Percentiles rank a stretch among this genome's conserved stretches.
These are phyloP conservation scores for Platycercus adscitus DNA, from an alignment of 2,113 vertebrate genomes.

Conservation along the genomic window DNA sequence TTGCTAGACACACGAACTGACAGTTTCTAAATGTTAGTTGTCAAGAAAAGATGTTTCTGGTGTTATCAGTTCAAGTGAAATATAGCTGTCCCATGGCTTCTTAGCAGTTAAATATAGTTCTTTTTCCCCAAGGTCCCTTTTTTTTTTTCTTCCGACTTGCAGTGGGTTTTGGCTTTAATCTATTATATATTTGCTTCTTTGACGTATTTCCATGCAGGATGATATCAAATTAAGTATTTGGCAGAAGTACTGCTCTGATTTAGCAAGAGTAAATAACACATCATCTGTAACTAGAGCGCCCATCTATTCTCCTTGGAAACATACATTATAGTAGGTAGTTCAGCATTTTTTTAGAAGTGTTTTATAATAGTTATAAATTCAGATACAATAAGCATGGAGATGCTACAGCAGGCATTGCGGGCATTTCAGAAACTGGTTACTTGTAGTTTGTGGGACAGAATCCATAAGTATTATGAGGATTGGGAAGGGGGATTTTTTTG, in stretches of 20 bases:
- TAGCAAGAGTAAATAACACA: background rate
- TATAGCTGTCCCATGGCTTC: slow-evolving; percentile 8
- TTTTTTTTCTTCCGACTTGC: background rate
- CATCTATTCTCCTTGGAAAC: background rate
- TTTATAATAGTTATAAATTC: background rate
- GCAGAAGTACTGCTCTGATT: background rate
- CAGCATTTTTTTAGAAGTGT: background rate
- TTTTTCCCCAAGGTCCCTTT: background rate
- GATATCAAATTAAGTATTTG: background rate
- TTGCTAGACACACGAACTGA: background rate
- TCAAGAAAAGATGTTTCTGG: slow-evolving; percentile 7
- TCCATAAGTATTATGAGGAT: background rate
- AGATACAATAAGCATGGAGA: background rate
- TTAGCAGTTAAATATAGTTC: slow-evolving; percentile 6
- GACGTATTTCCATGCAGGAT: background rate
- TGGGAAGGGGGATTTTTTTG: background rate
- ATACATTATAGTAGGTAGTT: background rate
- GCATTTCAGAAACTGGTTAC: background rate
- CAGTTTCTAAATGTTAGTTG: slow-evolving; percentile 26
- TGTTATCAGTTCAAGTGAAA: slow-evolving; percentile 25
- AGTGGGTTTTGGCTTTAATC: background rate
- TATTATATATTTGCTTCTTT: background rate
- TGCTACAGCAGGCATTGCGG: background rate
- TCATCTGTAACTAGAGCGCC: background rate
- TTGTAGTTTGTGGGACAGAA: background rate